These are phyloP conservation scores for Noctua pronuba DNA, from an alignment of 2,888 invertebrate species.

Conservation along the genomic window DNA sequence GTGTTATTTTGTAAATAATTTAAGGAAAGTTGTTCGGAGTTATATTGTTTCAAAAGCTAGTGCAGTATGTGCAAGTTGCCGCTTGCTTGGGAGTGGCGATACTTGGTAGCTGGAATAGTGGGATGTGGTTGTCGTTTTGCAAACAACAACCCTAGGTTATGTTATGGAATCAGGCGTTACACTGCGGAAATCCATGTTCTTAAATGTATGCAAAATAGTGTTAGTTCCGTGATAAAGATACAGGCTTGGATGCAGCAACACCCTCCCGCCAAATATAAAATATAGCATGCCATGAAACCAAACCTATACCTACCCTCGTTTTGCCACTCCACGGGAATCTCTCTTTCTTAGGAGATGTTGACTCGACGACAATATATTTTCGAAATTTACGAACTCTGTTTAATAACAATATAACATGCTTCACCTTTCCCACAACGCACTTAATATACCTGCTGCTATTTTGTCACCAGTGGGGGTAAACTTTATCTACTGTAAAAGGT, in stretches of 20 bases:
- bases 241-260: background rate
- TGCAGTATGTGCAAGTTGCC: background rate
- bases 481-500: background rate
- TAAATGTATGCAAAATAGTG: background rate
- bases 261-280: background rate
- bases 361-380: background rate
- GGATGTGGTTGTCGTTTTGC: background rate
- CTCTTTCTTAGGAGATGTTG: background rate
- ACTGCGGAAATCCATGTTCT: background rate
- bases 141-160: background rate
- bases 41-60: background rate
- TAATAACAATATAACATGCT: background rate
- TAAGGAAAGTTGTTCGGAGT: background rate
- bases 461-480: background rate
- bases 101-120: background rate
- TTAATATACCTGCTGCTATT: background rate
- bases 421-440: background rate
- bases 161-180: background rate
- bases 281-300: background rate
- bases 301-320: background rate
- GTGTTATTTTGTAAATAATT: slow-evolving; percentile 15
- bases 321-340: background rate
- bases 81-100: background rate
- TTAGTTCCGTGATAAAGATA: background rate
- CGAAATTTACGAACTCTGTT: background rate